phyloP scores from a whole-genome alignment of 2,888 invertebrate species.

The Allygus modestus region DNA sequence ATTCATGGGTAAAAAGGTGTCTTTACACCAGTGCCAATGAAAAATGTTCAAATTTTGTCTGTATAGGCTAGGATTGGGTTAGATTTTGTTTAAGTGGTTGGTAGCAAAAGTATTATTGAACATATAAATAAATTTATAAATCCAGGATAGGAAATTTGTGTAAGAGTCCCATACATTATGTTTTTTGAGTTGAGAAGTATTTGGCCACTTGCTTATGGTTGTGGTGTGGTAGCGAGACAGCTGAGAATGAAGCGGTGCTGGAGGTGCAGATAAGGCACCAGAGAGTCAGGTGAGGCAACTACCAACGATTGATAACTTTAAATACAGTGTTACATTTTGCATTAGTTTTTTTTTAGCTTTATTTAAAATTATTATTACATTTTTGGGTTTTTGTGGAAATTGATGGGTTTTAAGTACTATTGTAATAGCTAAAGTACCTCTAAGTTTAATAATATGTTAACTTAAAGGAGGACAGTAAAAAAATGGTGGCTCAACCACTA shows the following conservation, averaged over 20 bases:
- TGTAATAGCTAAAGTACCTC: background rate
- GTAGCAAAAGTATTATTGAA: too few relatives aligned
- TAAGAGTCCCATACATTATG: too few relatives aligned
- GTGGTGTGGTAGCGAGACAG: conserved; percentile 53
- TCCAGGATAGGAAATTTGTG: too few relatives aligned
- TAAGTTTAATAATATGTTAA: too few relatives aligned
- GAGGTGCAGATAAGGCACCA: conserved; percentile 28
- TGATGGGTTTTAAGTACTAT: background rate
- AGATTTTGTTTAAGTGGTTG: too few relatives aligned
- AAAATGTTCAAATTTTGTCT: too few relatives aligned
- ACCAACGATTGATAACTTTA: background rate
- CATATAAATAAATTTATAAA: too few relatives aligned
- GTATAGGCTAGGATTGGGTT: too few relatives aligned
- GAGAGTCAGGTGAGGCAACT: conserved; percentile 38
- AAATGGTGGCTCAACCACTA: too few relatives aligned
- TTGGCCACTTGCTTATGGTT: conserved; percentile 43
- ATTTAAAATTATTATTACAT: background rate
- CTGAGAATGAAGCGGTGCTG: conserved; percentile 37
- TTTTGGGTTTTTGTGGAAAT: background rate
- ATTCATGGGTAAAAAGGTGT: too few relatives aligned
- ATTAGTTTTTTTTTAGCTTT: background rate
- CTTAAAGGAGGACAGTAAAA: too few relatives aligned
- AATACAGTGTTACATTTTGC: background rate
- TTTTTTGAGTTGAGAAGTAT: conserved; percentile 23
- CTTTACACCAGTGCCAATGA: too few relatives aligned